phyloP scores from a whole-genome alignment of 2,888 invertebrate species.

The Glomeris marginata region DNA sequence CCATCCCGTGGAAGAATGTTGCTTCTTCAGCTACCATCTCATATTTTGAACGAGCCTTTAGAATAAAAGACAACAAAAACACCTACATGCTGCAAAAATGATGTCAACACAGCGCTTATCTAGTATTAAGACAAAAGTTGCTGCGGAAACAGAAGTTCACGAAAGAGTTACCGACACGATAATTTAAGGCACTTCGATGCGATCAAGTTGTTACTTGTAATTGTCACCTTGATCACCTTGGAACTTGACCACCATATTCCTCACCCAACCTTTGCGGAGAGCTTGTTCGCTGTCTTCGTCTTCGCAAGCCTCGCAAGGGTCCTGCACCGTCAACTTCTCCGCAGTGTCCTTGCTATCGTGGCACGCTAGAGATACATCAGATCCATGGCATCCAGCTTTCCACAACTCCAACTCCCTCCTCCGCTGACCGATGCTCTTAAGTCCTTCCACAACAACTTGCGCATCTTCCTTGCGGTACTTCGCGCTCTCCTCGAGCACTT shows the following conservation, averaged over 20 bases:
- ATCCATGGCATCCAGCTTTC: slow-evolving; percentile 12
- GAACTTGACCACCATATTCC: slow-evolving; percentile 55
- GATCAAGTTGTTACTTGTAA: slow-evolving; percentile 13
- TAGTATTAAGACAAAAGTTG: too few relatives aligned
- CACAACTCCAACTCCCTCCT: slow-evolving; percentile 28
- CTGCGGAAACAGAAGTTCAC: too few relatives aligned
- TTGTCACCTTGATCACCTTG: slow-evolving; percentile 30
- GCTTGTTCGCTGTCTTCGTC: slow-evolving; percentile 28
- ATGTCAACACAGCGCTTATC: too few relatives aligned
- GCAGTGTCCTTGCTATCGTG: slow-evolving; percentile 20
- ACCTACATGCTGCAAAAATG: too few relatives aligned
- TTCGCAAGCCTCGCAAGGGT: slow-evolving; percentile 31
- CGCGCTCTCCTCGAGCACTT: slow-evolving; percentile 25
- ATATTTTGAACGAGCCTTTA: too few relatives aligned
- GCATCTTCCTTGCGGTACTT: slow-evolving; percentile 22
- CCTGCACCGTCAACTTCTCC: slow-evolving; percentile 21
- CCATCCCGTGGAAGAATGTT: too few relatives aligned
- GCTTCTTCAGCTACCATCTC: too few relatives aligned
- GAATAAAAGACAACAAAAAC: too few relatives aligned
- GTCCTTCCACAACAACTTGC: slow-evolving; percentile 21
- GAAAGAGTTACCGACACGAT: too few relatives aligned
- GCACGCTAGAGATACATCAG: slow-evolving; percentile 12
- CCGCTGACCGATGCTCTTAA: slow-evolving; percentile 27
- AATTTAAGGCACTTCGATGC: background rate
- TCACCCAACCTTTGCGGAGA: slow-evolving; percentile 47